Evolutionary conservation across 2,113 vertebrate genomes (phyloP).

Genomic region (Balaenoptera acutorostrata): DNA sequence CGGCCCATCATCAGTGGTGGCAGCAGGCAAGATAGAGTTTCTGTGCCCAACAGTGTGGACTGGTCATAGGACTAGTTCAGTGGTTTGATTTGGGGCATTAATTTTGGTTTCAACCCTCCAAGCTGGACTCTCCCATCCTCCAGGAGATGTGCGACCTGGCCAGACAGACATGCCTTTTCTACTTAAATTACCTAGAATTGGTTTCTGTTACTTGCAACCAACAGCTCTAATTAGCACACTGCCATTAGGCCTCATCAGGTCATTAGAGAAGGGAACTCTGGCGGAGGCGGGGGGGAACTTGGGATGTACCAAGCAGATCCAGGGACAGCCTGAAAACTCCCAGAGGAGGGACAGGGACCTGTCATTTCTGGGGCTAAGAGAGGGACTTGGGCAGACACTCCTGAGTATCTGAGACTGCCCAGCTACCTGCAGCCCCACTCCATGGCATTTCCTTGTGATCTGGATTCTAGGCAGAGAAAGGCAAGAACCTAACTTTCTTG

Average conservation of each 20-base stretch:
- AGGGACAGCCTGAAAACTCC: neutral
- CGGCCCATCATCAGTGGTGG: neutral
- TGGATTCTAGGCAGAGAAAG: neutral
- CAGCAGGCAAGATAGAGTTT: neutral
- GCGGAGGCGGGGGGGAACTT: neutral
- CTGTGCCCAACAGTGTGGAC: neutral
- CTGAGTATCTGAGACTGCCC: neutral
- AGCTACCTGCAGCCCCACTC: neutral
- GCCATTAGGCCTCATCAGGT: neutral
- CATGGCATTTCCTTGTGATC: neutral
- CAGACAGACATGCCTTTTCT: neutral
- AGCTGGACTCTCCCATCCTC: neutral
- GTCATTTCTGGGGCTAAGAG: neutral
- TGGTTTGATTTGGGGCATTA: neutral
- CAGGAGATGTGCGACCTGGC: neutral
- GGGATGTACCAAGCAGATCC: neutral
- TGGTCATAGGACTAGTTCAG: neutral
- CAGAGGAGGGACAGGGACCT: neutral
- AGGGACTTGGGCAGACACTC: neutral
- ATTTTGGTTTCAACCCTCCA: neutral
- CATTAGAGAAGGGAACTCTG: neutral
- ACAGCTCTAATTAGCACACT: rapidly evolving
- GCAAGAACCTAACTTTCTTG: neutral
- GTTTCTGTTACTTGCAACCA: neutral
- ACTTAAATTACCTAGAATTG: neutral